Conservation (phyloP, 2,797 vertebrate species). For the Xenops minutus region DNA sequence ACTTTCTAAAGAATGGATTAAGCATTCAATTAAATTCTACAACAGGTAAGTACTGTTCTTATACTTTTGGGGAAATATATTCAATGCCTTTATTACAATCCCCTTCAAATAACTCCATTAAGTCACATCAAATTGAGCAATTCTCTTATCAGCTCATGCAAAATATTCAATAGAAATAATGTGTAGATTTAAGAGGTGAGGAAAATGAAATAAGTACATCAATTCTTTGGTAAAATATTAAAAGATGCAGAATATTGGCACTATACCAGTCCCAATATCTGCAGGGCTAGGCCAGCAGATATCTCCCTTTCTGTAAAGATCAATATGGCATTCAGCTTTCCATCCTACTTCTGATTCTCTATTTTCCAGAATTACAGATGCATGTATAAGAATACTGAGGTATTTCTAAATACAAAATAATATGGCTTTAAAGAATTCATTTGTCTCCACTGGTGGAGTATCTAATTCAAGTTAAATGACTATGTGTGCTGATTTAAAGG, state of each 20-base stretch:
- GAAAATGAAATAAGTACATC: not conserved
- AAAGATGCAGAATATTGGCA: not conserved
- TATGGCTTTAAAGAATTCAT: slow-evolving; percentile 58
- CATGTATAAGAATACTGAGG: not conserved
- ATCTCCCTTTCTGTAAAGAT: not conserved
- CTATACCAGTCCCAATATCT: not conserved
- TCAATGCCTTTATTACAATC: not conserved
- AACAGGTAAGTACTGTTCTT: slow-evolving; percentile 8
- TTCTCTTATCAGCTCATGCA: not conserved
- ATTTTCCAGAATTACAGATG: not conserved
- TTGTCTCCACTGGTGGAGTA: slow-evolving; percentile 58
- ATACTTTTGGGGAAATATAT: not conserved
- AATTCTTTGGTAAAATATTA: not conserved
- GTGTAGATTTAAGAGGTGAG: not conserved
- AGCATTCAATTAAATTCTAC: slow-evolving; percentile 38
- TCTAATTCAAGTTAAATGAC: slow-evolving; percentile 69
- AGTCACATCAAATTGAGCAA: not conserved
- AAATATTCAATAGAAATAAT: not conserved
- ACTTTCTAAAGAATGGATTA: slow-evolving; percentile 50
- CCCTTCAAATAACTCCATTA: not conserved
- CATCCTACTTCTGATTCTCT: not conserved
- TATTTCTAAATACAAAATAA: slow-evolving; percentile 21
- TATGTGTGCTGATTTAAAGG: not conserved
- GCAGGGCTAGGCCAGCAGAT: not conserved
- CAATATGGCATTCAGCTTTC: not conserved